A percentile compares a stretch with the other conserved stretches of the same genome.
phyloP scores from a whole-genome alignment of 2,113 vertebrate genomes.

The Ammodytes marinus region DNA sequence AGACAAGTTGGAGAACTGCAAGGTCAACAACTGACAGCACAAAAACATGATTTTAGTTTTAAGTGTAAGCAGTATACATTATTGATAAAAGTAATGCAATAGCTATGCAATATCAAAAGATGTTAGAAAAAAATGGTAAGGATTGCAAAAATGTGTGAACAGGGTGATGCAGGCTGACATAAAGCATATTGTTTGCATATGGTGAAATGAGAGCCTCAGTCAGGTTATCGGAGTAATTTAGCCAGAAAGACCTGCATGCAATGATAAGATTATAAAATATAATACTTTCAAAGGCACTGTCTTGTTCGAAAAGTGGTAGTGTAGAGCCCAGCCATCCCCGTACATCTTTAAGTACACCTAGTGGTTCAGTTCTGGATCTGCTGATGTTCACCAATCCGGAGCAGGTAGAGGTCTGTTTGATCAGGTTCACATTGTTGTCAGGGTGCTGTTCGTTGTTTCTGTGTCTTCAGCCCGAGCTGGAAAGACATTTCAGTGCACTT shows the following conservation, averaged over 20 bases:
- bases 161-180: background rate
- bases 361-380: slow-evolving; percentile 9
- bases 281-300: slow-evolving; percentile 35
- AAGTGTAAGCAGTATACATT: background rate
- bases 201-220: background rate
- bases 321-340: background rate
- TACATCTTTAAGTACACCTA: slow-evolving; percentile 11
- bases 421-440: slow-evolving; percentile 16
- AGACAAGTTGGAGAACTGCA: background rate
- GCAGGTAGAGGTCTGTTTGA: slow-evolving; percentile 49
- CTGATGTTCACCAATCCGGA: slow-evolving; percentile 21
- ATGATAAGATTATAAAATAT: slow-evolving; percentile 4
- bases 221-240: background rate
- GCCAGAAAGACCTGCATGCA: background rate
- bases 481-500: slow-evolving; percentile 7
- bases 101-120: background rate
- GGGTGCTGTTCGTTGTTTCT: slow-evolving; percentile 4
- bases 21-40: background rate
- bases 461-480: slow-evolving; percentile 14
- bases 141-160: background rate
- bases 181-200: background rate
- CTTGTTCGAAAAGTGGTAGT: slow-evolving; percentile 14
- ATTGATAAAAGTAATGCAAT: background rate
- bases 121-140: background rate
- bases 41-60: background rate